Base-by-base conservation (phyloP, 1,140 invertebrate species). In the Portunus trituberculatus region DNA sequence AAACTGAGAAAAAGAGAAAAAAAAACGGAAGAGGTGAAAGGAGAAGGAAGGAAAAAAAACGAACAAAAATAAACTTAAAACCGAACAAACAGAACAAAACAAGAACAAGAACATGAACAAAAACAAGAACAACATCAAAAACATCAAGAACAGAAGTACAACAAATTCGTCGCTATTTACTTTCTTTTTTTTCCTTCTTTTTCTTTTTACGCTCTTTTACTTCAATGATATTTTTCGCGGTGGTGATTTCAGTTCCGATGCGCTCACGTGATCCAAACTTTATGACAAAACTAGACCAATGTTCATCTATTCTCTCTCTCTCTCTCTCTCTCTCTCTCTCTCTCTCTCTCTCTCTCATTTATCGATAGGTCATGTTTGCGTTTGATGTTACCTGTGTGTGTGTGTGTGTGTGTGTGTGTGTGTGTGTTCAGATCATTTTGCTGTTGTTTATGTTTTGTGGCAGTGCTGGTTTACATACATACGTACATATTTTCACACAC, bases 351-450 rank as follows among this genome's bases (percentile, higher is more conserved):
- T 59, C 16, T 20, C 52, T 59, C 52, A 0, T n/a, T 25, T 91
- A 52, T 91, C 14, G 16, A 14, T 45, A 82, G 6, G 25, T 92
- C 46, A 28, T 93, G 45, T 28, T 12, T 93, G 48, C 87, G 45
- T 28, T 12, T 93, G 48, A 88, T n/a, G 48, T 20, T 93, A 28
- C 59, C 28, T 93, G 48, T 93, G 46, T 93, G 46, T 93, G 46
- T 93, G 46, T 93, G 28, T 88, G 46, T 88, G 46, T 93, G 28
- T 93, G 28, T 88, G 28, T 88, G 31, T 87, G 45, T 93, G 29
- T 48, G 45, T 93, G n/a, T 87, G 45, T 93, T 29, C 0, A n/a
- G 29, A 46, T 93, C 45, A 29, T n/a, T 31, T 52, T 87, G 46
- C 25, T 48, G 89, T 52, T n/a, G 45, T 0, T 12, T 88, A 25